phyloP scores from a whole-genome alignment of 2,888 invertebrate genomes.

The Apoderus coryli region DNA sequence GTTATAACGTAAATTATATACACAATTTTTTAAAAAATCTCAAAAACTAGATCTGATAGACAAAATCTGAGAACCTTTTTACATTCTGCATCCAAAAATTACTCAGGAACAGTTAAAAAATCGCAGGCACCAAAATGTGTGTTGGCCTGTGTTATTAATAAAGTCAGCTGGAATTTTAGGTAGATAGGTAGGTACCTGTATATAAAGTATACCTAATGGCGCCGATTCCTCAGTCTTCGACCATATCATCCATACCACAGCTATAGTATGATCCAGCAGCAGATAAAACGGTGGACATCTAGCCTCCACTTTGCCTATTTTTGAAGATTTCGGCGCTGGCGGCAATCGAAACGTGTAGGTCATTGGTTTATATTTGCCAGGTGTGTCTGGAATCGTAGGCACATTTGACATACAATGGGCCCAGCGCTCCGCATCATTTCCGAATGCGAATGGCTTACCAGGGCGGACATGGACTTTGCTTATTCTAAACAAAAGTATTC shows the following conservation, averaged over 20 bases:
- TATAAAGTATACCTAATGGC: constrained; percentile 14
- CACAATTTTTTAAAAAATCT: no score
- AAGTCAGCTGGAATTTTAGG: no score
- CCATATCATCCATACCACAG: constrained; percentile 33
- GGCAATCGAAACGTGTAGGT: constrained; percentile 29
- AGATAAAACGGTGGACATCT: constrained; percentile 30
- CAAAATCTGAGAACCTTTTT: no score
- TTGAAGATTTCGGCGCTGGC: constrained; percentile 15
- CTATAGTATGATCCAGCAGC: constrained; percentile 31
- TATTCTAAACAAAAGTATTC: no score
- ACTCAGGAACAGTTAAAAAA: no score
- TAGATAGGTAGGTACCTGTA: no score
- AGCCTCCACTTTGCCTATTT: constrained; percentile 19
- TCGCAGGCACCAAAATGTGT: no score
- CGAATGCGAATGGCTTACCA: constrained; percentile 13
- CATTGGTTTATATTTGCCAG: constrained; percentile 21
- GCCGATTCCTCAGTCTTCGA: constrained; percentile 19
- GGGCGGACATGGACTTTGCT: constrained; percentile 17
- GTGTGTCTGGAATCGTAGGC: constrained; percentile 17
- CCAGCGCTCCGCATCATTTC: constrained; percentile 9
- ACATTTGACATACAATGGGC: constrained; percentile 15
- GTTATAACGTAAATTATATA: no score
- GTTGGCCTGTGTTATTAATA: no score
- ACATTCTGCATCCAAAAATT: no score
- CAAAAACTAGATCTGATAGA: no score